Conservation (phyloP, 2,888 invertebrate species). For the Ormyrus nitidulus region DNA sequence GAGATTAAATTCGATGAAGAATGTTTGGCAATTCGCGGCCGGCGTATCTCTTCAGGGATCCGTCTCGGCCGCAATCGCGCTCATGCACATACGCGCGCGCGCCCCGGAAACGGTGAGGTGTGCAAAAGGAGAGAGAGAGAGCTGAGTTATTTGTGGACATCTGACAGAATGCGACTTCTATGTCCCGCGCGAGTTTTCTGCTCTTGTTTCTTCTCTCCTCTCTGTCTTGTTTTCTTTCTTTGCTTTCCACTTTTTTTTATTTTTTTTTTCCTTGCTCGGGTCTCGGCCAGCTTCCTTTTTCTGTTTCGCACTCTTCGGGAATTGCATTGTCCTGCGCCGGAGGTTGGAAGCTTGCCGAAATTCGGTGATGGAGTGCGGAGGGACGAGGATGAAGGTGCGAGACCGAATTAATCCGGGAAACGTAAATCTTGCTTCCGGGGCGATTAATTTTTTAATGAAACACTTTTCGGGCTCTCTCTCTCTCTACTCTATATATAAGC, state of each 20-base stretch:
- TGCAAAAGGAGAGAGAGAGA: constrained; percentile 5
- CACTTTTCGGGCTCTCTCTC: background rate
- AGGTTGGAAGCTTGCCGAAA: constrained; percentile 52
- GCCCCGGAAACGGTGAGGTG: background rate
- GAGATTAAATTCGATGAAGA: constrained; percentile 58
- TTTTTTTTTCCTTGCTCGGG: constrained; percentile 2
- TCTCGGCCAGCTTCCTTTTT: background rate
- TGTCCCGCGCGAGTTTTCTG: background rate
- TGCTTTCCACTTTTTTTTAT: background rate
- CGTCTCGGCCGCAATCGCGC: constrained; percentile 17
- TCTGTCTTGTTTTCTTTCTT: constrained; percentile 5
- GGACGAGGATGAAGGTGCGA: constrained; percentile 30
- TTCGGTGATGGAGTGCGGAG: constrained; percentile 34
- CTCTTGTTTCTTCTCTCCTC: background rate
- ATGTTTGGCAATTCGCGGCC: constrained; percentile 60
- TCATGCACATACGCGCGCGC: background rate
- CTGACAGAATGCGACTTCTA: constrained; percentile 20
- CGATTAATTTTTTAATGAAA: constrained; percentile 51
- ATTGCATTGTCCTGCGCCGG: constrained; percentile 34
- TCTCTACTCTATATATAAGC: background rate
- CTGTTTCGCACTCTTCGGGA: background rate
- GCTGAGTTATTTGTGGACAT: constrained; percentile 39
- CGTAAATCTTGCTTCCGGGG: constrained; percentile 46
- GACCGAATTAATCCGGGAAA: constrained; percentile 40
- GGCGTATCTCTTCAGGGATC: constrained; percentile 54